These are phyloP conservation scores for Achroia grisella DNA, from an alignment of 1,140 invertebrate species.

Conservation along the genomic window DNA sequence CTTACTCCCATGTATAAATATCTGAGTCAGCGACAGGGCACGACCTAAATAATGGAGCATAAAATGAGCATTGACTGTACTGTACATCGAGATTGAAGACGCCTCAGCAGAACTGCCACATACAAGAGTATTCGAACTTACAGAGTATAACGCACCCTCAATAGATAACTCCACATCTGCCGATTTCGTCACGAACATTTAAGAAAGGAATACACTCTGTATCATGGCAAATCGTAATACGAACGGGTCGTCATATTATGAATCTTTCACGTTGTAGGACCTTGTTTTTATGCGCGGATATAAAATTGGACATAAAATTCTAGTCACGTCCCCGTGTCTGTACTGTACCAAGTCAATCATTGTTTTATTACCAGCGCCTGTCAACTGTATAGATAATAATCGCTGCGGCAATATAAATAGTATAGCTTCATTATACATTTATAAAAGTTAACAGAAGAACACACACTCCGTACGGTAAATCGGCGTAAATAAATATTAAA, in stretches of 20 bases:
- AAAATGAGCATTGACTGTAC: slow-evolving; percentile 22
- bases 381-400: slow-evolving; percentile 5
- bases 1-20: slow-evolving; percentile 15
- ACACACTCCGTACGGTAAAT: no score
- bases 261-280: slow-evolving; percentile 41
- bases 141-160: no score
- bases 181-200: no score
- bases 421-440: neutral
- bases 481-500: no score
- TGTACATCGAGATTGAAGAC: neutral
- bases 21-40: slow-evolving; percentile 16
- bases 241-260: slow-evolving; percentile 38
- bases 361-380: slow-evolving; percentile 48
- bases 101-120: no score
- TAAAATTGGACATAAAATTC: slow-evolving; percentile 59
- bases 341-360: slow-evolving; percentile 52
- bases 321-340: slow-evolving; percentile 36
- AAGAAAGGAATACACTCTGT: no score
- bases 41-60: slow-evolving; percentile 35
- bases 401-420: neutral
- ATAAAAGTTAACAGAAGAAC: no score
- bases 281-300: slow-evolving; percentile 46
- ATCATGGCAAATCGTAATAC: slow-evolving; percentile 3
- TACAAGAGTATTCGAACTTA: no score
- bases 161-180: no score